Percentiles rank a stretch among this genome's conserved stretches.
Conservation (phyloP, 2,113 vertebrate species). For the Triplophysa rosa region DNA sequence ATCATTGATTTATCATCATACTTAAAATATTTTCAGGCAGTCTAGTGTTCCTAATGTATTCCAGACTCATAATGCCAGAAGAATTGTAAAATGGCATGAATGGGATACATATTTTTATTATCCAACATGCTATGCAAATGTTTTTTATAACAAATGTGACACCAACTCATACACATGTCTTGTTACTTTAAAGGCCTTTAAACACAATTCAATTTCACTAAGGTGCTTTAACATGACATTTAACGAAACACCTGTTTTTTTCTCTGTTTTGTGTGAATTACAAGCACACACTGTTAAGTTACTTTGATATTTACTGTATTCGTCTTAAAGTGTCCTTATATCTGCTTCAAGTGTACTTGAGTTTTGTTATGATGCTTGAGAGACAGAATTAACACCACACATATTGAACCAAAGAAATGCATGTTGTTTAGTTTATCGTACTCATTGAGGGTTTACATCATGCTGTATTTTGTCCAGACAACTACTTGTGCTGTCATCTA, state of each 20-base stretch:
- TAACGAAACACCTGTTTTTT: not conserved
- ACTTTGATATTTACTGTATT: slow-evolving; percentile 31
- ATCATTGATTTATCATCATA: not conserved
- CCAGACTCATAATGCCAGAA: not conserved
- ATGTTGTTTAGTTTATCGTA: not conserved
- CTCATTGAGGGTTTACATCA: not conserved
- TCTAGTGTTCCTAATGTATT: not conserved
- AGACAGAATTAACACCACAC: slow-evolving; percentile 33
- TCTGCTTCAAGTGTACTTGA: slow-evolving; percentile 31
- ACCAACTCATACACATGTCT: not conserved
- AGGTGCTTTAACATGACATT: not conserved
- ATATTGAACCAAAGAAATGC: slow-evolving; percentile 35
- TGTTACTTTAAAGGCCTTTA: slow-evolving; percentile 16
- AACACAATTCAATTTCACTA: not conserved
- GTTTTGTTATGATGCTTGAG: not conserved
- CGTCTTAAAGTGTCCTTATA: slow-evolving; percentile 31
- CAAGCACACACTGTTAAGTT: slow-evolving; percentile 6
- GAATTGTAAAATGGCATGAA: not conserved
- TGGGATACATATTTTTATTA: not conserved
- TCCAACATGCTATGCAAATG: slow-evolving; percentile 22
- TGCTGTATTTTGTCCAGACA: slow-evolving; percentile 25
- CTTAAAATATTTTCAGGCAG: not conserved
- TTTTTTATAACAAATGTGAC: slow-evolving; percentile 17
- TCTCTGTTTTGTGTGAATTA: slow-evolving; percentile 9
- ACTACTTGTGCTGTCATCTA: not conserved